Evolutionary conservation across 2,888 invertebrate species (phyloP).

Genomic region (Halictus ligatus): DNA sequence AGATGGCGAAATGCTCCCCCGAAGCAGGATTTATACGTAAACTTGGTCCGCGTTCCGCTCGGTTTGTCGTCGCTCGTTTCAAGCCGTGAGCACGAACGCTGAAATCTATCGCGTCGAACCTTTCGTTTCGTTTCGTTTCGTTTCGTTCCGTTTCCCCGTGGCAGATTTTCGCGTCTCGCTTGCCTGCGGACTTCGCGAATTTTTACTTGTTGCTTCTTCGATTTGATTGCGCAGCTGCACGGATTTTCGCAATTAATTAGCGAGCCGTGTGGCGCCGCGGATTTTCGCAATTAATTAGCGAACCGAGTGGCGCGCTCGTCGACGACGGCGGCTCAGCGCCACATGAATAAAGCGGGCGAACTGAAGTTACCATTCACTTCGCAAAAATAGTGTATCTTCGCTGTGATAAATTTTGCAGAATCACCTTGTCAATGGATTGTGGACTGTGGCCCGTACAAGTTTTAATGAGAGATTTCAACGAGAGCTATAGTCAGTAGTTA

Average conservation of each 20-base stretch:
- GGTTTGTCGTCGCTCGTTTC: conserved; percentile 55
- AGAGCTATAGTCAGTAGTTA: no score
- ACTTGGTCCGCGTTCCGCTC: conserved; percentile 59
- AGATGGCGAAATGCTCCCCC: conserved; percentile 41
- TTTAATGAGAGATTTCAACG: no score
- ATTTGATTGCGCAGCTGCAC: background rate
- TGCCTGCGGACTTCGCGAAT: background rate
- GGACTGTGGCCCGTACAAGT: no score
- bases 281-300: no score
- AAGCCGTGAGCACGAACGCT: conserved; percentile 51
- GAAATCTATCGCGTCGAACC: conserved; percentile 57
- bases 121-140: no score
- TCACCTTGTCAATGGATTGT: no score
- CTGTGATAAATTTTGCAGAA: background rate
- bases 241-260: background rate
- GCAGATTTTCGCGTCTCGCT: background rate
- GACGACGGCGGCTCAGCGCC: background rate
- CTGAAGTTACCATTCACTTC: background rate
- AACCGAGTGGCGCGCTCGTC: background rate
- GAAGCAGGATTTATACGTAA: conserved; percentile 71
- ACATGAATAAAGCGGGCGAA: background rate
- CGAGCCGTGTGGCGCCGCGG: background rate
- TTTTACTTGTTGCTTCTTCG: conserved; percentile 38
- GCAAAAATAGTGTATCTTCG: background rate
- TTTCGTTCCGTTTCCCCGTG: background rate